Conservation (phyloP, 2,113 vertebrate genomes). For the Butorides virescens region DNA sequence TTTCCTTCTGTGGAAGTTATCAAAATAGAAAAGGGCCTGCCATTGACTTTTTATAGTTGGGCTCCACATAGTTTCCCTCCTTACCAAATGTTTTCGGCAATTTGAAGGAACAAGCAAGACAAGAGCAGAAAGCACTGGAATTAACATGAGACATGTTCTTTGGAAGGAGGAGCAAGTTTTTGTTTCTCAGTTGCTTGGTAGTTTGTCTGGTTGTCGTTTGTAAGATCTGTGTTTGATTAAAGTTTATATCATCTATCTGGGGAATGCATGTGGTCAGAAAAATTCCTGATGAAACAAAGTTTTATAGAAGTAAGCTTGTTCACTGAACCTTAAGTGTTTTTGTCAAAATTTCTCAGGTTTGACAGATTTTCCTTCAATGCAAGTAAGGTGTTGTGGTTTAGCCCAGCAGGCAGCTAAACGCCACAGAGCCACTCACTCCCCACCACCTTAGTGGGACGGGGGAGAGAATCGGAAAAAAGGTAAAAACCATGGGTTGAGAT, state of each 20-base stretch:
- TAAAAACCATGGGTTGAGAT: too few species aligned
- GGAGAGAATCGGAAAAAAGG: too few species aligned
- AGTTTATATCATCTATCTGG: not conserved
- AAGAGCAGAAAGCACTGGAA: not conserved
- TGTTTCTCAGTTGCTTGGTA: not conserved
- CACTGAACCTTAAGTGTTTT: not conserved
- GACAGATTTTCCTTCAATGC: not conserved
- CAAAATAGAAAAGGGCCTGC: not conserved
- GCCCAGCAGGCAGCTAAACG: too few species aligned
- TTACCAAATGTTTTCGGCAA: not conserved
- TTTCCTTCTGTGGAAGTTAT: not conserved
- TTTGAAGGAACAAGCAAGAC: not conserved
- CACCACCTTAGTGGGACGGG: too few species aligned
- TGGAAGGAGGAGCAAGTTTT: not conserved
- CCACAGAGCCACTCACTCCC: too few species aligned
- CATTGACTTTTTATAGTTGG: not conserved
- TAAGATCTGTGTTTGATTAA: slow-evolving; percentile 7
- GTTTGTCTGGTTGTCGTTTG: not conserved
- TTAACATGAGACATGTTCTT: not conserved
- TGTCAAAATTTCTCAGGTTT: not conserved
- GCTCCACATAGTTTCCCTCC: not conserved
- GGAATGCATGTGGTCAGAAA: not conserved
- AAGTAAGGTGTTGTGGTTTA: not conserved
- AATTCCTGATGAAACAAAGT: not conserved
- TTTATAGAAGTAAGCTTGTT: not conserved